Evolutionary conservation across 2,888 invertebrate genomes (phyloP).

Genomic region (Lamproptera curius): DNA sequence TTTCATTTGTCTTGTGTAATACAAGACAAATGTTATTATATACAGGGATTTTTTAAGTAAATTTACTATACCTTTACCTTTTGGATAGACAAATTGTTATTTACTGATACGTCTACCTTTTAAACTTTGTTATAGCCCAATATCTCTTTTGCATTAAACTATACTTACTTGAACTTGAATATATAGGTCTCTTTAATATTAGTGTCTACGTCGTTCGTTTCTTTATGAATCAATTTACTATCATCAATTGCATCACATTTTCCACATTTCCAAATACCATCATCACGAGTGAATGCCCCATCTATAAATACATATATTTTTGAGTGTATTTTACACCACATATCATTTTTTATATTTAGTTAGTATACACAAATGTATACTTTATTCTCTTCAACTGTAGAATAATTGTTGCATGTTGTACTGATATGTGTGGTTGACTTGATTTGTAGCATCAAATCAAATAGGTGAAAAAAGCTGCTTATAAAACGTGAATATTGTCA

Average conservation of each 20-base stretch:
- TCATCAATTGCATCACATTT: slow-evolving; percentile 26
- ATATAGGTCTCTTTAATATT: slow-evolving; percentile 25
- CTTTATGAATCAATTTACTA: slow-evolving; percentile 26
- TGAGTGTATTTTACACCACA: background rate
- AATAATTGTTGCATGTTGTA: too few species aligned
- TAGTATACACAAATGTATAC: too few species aligned
- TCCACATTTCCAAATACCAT: slow-evolving; percentile 33
- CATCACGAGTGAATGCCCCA: slow-evolving; percentile 22
- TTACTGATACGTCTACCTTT: too few species aligned
- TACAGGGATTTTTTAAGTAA: background rate
- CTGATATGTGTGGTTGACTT: too few species aligned
- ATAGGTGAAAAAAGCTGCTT: background rate
- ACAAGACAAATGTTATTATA: too few species aligned
- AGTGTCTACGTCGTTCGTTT: slow-evolving; percentile 26
- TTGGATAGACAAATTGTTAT: too few species aligned
- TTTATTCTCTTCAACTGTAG: too few species aligned
- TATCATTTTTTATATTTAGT: too few species aligned
- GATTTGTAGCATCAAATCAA: background rate
- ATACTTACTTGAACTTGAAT: slow-evolving; percentile 28
- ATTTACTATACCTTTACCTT: too few species aligned
- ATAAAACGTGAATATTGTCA: background rate
- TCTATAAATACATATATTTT: slow-evolving; percentile 12
- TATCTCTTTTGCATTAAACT: too few species aligned
- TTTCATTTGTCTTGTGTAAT: too few species aligned
- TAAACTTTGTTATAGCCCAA: too few species aligned